A percentile compares a stretch with the other conserved stretches of the same genome.
Evolutionary conservation across 2,888 invertebrate genomes (phyloP).

Genomic region (Siphonodentalium dalli): DNA sequence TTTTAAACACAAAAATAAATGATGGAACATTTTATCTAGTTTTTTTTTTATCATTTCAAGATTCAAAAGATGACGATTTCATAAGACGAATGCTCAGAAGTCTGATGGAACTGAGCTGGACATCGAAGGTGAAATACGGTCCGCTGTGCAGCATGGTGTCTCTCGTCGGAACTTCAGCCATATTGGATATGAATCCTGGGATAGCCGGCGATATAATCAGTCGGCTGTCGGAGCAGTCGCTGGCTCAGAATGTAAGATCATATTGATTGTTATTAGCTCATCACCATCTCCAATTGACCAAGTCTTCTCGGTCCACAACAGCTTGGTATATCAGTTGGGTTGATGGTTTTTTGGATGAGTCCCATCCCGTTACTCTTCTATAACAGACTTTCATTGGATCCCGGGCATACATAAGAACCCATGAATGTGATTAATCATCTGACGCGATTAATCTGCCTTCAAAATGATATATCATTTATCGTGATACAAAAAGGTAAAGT

Average conservation of each 20-base stretch:
- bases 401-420: too few species aligned
- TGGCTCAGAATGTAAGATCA: slow-evolving; percentile 66
- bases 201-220: slow-evolving; percentile 62
- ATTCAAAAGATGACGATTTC: slow-evolving; percentile 36
- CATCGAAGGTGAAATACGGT: slow-evolving; percentile 60
- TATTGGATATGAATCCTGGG: slow-evolving; percentile 61
- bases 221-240: slow-evolving; percentile 61
- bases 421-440: too few species aligned
- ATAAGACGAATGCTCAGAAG: slow-evolving; percentile 36
- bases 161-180: slow-evolving; percentile 61
- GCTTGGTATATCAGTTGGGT: too few species aligned
- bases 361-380: too few species aligned
- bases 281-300: too few species aligned
- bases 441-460: too few species aligned
- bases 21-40: neutral
- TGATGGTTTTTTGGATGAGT: too few species aligned
- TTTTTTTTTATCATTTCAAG: slow-evolving; percentile 18
- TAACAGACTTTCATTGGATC: too few species aligned
- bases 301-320: too few species aligned
- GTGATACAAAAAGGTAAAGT: too few species aligned
- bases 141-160: slow-evolving; percentile 62
- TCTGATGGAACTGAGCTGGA: slow-evolving; percentile 53
- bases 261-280: neutral
- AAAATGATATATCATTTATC: too few species aligned
- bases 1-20: too few species aligned